These are phyloP conservation scores for Muscina levida DNA, from an alignment of 2,888 invertebrate genomes.

Conservation along the genomic window DNA sequence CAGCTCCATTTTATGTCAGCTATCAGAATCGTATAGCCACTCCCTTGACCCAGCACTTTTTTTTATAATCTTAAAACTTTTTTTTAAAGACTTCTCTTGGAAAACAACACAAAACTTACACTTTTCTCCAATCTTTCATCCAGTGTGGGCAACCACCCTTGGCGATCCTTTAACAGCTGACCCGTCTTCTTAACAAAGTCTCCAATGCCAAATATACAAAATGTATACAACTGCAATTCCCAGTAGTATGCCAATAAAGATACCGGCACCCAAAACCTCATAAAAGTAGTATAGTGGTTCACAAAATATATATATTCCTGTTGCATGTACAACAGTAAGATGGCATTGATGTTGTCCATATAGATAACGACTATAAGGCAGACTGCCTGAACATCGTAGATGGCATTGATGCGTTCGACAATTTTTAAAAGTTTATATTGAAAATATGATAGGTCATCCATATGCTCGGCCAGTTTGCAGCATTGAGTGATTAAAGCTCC, in stretches of 20 bases:
- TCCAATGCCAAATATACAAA: neutral
- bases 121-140: slow-evolving; percentile 10
- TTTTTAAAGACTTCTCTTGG: no score
- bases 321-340: neutral
- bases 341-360: neutral
- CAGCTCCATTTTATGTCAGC: no score
- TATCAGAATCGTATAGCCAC: no score
- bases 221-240: neutral
- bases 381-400: slow-evolving; percentile 17
- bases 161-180: neutral
- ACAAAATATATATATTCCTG: slow-evolving; percentile 9
- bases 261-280: neutral
- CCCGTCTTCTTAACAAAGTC: neutral
- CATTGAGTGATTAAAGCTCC: neutral
- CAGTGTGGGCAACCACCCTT: neutral
- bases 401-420: neutral
- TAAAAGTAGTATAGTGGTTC: neutral
- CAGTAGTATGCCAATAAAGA: neutral
- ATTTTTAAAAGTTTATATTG: neutral
- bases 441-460: neutral
- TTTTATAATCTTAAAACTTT: no score
- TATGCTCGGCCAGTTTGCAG: slow-evolving; percentile 2
- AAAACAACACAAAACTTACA: no score
- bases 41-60: no score
- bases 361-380: neutral